Evolutionary conservation across 2,113 vertebrate species (phyloP).

Genomic region (Macroglossus sobrinus): DNA sequence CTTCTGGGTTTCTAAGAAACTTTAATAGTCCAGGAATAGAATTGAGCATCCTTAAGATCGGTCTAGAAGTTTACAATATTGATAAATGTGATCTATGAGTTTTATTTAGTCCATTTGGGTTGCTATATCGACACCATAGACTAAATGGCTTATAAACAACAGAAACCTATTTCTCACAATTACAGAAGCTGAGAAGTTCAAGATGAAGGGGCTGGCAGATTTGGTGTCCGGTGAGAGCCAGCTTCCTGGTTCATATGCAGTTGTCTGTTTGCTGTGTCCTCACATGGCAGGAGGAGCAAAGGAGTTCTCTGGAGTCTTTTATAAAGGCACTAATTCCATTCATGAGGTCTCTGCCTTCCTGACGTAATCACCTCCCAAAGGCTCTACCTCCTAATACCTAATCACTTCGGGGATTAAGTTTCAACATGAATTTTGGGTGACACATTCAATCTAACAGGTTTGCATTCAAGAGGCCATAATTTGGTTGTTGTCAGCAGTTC

Average conservation of each 20-base stretch:
- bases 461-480: background rate
- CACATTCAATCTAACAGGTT: background rate
- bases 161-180: background rate
- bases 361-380: background rate
- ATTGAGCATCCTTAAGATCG: background rate
- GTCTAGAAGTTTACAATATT: background rate
- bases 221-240: background rate
- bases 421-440: background rate
- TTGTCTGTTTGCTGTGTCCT: background rate
- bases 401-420: background rate
- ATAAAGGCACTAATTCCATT: background rate
- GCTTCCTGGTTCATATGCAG: background rate
- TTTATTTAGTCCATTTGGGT: background rate
- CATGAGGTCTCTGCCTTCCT: background rate
- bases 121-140: background rate
- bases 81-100: background rate
- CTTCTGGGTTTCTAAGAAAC: background rate
- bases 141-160: background rate
- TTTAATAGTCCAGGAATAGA: constrained; percentile 23
- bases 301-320: background rate
- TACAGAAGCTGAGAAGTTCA: background rate
- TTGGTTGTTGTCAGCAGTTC: background rate
- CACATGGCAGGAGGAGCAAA: background rate
- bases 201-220: background rate
- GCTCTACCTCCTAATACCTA: background rate